Evolutionary conservation across 1,140 invertebrate species (phyloP), one percentile per base, ranked within the genome.

Genomic region (Diorhabda elongata): DNA sequence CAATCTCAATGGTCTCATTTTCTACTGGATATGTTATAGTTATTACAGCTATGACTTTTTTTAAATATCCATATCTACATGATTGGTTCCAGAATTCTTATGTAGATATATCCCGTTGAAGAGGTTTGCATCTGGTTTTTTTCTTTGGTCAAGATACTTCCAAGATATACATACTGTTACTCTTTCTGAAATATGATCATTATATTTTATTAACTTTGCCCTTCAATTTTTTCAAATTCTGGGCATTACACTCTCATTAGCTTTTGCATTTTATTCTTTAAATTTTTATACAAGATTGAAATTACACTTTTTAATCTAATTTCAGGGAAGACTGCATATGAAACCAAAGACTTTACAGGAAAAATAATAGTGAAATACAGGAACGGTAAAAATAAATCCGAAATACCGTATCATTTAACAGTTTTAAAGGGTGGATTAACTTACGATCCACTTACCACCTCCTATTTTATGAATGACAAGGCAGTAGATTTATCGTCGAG

Each of bases 351-450:
- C 67, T 85, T 84, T 69, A 84, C 81, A 75, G 91, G 90, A 44
- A 89, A 88, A 81, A 85, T 92, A 66, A 83, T 90, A 52, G 83
- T 92, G 44, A 90, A 88, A 80, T 87, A 89, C 64, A 87, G 90
- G 82, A 82, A 83, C 84, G 77, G 85, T 84, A 85, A 85, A 87
- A 86, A 82, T 83, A 74, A 72, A 64, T 78, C 86, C 67, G 82
- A 84, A 73, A 84, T 88, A 69, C 85, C 86, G 61, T 88, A 87
- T 82, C 81, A 83, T 69, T 82, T 84, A 52, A 83, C 84, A 71
- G 83, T 86, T 61, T 75, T 87, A 26, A 81, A 85, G 66, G 87
- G 87, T 45, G 86, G 87, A 57, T 75, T 88, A 45, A 81, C 82
- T 68, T 85, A 83, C 69, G 85, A 88, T 75, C 73, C 80, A 42